Percentiles rank a stretch among this genome's conserved stretches.
Conservation (phyloP, 2,113 vertebrate genomes). For the Neodon shergylaensis region DNA sequence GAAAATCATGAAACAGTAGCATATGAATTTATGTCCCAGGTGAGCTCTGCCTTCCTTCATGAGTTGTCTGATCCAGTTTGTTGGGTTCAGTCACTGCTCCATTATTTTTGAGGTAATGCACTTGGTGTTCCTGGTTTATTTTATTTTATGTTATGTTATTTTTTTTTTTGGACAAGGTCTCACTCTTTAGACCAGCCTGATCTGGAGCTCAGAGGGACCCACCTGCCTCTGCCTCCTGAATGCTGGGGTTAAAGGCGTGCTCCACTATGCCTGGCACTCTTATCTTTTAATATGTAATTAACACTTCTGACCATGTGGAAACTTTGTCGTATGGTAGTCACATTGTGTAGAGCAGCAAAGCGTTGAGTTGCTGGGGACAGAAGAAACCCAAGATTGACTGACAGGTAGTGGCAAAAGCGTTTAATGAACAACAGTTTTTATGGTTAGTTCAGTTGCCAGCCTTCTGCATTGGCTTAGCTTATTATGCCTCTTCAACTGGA, state of each 20-base stretch:
- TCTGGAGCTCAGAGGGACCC: background rate
- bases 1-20: slow-evolving; percentile 99
- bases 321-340: background rate
- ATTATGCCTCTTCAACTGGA: background rate
- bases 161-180: background rate
- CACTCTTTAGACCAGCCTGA: background rate
- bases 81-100: background rate
- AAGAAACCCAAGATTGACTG: background rate
- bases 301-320: background rate
- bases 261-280: background rate
- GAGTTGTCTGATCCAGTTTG: background rate
- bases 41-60: slow-evolving; percentile 68
- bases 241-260: background rate
- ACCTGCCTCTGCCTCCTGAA: background rate
- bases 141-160: no score
- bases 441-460: background rate
- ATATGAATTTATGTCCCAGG: slow-evolving; percentile 99
- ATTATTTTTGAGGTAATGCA: background rate
- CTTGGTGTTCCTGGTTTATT: background rate
- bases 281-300: background rate
- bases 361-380: background rate
- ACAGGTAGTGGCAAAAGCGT: background rate
- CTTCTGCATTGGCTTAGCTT: background rate
- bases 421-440: background rate
- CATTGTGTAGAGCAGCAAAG: background rate